A percentile compares a stretch with the other conserved stretches of the same genome.
Conservation (phyloP, 2,797 vertebrate genomes). For the Falco cherrug region DNA sequence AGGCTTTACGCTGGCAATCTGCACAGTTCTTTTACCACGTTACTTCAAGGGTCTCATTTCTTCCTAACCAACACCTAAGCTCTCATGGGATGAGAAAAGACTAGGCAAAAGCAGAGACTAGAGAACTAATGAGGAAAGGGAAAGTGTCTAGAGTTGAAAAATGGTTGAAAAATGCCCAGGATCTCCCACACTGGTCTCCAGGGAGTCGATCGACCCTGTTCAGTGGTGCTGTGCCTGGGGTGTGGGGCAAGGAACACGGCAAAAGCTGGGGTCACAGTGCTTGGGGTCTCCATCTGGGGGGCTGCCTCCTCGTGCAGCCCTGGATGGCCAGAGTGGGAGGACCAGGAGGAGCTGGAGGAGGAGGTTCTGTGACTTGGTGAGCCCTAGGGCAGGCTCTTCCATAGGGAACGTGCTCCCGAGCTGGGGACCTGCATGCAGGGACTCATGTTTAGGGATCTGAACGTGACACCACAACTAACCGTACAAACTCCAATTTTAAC, state of each 20-base stretch:
- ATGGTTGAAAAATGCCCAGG: background rate
- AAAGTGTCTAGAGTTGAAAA: background rate
- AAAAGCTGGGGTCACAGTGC: accelerated
- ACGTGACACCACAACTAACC: background rate
- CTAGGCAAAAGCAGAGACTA: background rate
- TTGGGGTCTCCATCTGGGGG: background rate
- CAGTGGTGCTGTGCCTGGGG: background rate
- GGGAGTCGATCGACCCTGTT: background rate
- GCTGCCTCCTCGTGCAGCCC: accelerated
- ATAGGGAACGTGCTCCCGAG: background rate
- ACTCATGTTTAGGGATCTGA: background rate
- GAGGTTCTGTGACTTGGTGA: background rate
- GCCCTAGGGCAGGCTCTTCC: background rate
- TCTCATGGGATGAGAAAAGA: background rate
- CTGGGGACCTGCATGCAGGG: background rate
- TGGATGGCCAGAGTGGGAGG: background rate
- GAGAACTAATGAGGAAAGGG: background rate
- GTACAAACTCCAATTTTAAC: background rate
- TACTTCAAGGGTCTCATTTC: background rate
- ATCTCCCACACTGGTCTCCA: background rate
- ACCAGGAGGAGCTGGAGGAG: background rate
- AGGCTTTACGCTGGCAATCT: background rate
- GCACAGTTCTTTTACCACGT: background rate
- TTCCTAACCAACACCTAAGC: background rate
- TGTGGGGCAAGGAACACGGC: accelerated